Percentiles rank a stretch among this genome's conserved stretches.
Conservation (phyloP, 2,888 invertebrate genomes). For the Drosophila colorata region DNA sequence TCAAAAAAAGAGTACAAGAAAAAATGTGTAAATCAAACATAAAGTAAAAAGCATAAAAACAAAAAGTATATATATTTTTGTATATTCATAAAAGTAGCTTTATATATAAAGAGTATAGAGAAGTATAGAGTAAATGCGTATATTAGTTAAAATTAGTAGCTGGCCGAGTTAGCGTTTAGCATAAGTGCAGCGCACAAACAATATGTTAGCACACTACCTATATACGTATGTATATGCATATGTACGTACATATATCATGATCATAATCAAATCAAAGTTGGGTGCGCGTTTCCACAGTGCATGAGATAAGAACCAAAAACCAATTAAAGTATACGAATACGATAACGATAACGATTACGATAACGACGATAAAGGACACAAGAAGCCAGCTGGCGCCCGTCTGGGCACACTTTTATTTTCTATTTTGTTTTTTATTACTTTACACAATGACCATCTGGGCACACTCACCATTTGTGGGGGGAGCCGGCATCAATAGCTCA, state of each 20-base stretch:
- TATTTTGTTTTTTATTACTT: constrained; percentile 2
- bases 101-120: constrained; percentile 13
- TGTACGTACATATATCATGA: constrained; percentile 12
- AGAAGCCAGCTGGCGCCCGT: constrained; percentile 27
- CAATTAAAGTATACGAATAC: constrained; percentile 55
- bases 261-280: constrained; percentile 39
- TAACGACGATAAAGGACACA: constrained; percentile 50
- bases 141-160: constrained; percentile 25
- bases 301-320: constrained; percentile 52
- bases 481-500: constrained; percentile 51
- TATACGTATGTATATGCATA: constrained; percentile 23
- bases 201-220: constrained; percentile 31
- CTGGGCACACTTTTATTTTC: constrained; percentile 28
- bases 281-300: constrained; percentile 46
- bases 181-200: constrained; percentile 43
- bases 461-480: constrained; percentile 56
- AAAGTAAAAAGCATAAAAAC: constrained; percentile 34
- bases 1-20: constrained; percentile 5
- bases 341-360: constrained; percentile 42
- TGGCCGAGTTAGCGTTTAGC: constrained; percentile 25
- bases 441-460: constrained; percentile 50
- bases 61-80: constrained; percentile 15
- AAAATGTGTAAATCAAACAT: constrained; percentile 17
- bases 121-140: constrained; percentile 16
- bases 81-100: constrained; percentile 26